A percentile compares a stretch with the other conserved stretches of the same genome.
Conservation (phyloP, 2,888 invertebrate species). For the Elmis aenea region DNA sequence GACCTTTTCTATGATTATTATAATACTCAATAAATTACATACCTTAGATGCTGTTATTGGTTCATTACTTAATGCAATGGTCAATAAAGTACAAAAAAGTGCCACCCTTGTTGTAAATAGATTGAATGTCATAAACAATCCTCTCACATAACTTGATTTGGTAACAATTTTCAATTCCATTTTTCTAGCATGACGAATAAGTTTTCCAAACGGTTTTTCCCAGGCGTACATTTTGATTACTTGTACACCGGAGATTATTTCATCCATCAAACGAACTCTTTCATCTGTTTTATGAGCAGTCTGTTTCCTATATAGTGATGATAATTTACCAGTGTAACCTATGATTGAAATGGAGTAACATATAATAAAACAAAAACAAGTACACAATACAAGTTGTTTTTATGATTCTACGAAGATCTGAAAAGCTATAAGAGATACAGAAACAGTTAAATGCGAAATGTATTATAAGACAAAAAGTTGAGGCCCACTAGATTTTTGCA, state of each 20-base stretch:
- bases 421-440: no score
- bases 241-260: constrained; percentile 89
- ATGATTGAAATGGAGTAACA: no score
- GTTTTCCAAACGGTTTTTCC: constrained; percentile 64
- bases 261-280: constrained; percentile 89
- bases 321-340: constrained; percentile 62
- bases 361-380: no score
- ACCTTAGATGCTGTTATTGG: constrained; percentile 67
- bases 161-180: constrained; percentile 55
- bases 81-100: constrained; percentile 67
- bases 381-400: no score
- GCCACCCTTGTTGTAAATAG: constrained; percentile 78
- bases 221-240: constrained; percentile 75
- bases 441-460: no score
- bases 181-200: constrained; percentile 55
- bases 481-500: no score
- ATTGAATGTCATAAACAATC: constrained; percentile 68
- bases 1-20: no score
- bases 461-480: no score
- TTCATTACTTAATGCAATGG: constrained; percentile 62
- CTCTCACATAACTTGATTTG: constrained; percentile 60
- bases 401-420: no score
- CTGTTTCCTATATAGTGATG: constrained; percentile 63
- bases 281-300: constrained; percentile 85
- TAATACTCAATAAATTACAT: no score